phyloP scores from a whole-genome alignment of 2,113 vertebrate species.

The Rhinoderma darwinii region DNA sequence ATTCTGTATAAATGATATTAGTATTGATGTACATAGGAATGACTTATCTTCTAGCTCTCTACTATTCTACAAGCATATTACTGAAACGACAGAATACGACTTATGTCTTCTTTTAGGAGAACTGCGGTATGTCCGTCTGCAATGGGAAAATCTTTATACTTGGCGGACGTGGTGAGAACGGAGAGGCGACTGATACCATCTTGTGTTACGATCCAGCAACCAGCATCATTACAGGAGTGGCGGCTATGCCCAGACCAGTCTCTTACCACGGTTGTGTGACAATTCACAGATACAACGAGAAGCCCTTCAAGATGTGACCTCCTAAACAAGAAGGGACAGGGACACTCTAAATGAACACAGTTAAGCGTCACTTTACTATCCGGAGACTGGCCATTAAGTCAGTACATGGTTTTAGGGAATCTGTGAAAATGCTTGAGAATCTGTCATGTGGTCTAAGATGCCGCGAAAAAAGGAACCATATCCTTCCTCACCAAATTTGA shows the following conservation, averaged over 20 bases:
- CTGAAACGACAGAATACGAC: neutral
- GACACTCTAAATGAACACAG: neutral
- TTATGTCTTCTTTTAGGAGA: slow-evolving; percentile 78
- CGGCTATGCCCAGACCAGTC: slow-evolving; percentile 95
- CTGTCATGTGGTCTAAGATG: neutral
- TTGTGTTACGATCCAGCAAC: slow-evolving; percentile 94
- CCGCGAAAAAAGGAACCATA: neutral
- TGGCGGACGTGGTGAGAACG: slow-evolving; percentile 90
- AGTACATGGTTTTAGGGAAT: slow-evolving; percentile 9
- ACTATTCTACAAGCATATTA: neutral
- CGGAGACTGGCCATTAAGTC: neutral
- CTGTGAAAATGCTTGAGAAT: neutral
- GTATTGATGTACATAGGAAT: neutral
- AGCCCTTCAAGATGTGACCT: slow-evolving; percentile 84
- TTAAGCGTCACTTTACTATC: neutral
- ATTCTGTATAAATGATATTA: neutral
- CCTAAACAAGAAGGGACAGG: neutral
- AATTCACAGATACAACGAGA: slow-evolving; percentile 96
- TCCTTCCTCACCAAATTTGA: neutral
- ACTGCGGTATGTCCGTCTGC: slow-evolving; percentile 98
- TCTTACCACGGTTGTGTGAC: slow-evolving; percentile 98
- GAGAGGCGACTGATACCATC: slow-evolving; percentile 94
- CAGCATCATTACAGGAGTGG: slow-evolving; percentile 93
- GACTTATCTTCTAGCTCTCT: neutral
- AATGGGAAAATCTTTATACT: slow-evolving; percentile 98